Percentiles rank a stretch among this genome's conserved stretches.
Conservation (phyloP, 2,113 vertebrate species). For the Erpornis zantholeuca region DNA sequence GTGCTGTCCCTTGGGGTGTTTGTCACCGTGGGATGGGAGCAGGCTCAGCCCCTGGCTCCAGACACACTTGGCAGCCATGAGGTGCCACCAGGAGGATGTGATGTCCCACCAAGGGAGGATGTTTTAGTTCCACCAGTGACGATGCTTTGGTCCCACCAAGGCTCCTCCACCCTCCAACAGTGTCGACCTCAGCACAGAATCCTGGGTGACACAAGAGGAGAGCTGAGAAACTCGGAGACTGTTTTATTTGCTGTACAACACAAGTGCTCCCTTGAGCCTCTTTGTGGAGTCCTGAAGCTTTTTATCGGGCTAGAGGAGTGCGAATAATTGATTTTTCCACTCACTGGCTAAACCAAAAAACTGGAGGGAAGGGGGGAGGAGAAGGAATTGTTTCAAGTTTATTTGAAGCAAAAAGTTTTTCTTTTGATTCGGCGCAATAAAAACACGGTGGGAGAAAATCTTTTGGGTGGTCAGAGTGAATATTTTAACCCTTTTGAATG, state of each 20-base stretch:
- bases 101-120: not conserved
- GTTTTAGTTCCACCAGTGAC: not conserved
- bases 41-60: not conserved
- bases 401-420: slow-evolving; percentile 24
- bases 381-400: slow-evolving; percentile 48
- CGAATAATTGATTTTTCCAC: slow-evolving; percentile 60
- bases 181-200: rapidly evolving
- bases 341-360: slow-evolving; percentile 37
- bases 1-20: not conserved
- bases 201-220: not conserved
- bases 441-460: not conserved
- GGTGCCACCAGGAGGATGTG: not conserved
- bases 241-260: not conserved
- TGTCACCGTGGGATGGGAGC: not conserved
- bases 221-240: not conserved
- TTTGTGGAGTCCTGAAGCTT: not conserved
- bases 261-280: slow-evolving; percentile 10
- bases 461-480: not conserved
- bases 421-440: not conserved
- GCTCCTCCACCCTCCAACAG: not conserved
- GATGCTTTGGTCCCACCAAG: not conserved
- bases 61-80: not conserved
- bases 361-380: not conserved
- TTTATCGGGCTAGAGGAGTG: slow-evolving; percentile 10
- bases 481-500: not conserved